phyloP scores from a whole-genome alignment of 2,888 invertebrate species.

The Odontothrips loti region DNA sequence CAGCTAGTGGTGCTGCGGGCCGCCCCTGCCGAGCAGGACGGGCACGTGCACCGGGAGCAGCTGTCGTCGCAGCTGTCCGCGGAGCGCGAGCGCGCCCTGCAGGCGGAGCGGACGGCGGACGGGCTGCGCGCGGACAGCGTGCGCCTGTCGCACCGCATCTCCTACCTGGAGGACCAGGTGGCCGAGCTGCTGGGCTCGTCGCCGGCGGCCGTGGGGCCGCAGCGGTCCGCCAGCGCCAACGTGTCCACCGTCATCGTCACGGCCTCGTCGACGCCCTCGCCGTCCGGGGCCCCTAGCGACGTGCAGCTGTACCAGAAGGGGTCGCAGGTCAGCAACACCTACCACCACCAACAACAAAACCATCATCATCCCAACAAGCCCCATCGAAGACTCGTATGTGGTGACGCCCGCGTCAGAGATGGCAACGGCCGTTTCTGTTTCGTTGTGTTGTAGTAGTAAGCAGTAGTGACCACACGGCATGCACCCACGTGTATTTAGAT shows the following conservation, averaged over 20 bases:
- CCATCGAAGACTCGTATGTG: conserved; percentile 21
- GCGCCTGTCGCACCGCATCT: conserved; percentile 78
- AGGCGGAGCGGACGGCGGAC: conserved; percentile 60
- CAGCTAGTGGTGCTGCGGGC: conserved; percentile 59
- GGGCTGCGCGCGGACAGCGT: conserved; percentile 69
- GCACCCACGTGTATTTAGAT: too few species aligned
- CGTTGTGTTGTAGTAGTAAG: background rate
- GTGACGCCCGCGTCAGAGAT: too few species aligned
- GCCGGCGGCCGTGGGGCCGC: conserved; percentile 48
- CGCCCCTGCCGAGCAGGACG: conserved; percentile 42
- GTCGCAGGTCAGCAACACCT: conserved; percentile 16
- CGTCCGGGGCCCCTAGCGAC: conserved; percentile 37
- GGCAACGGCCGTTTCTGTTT: background rate
- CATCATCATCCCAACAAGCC: background rate
- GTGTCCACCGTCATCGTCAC: conserved; percentile 38
- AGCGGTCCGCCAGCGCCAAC: conserved; percentile 44
- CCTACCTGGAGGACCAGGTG: conserved; percentile 85
- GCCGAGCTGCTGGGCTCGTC: conserved; percentile 47
- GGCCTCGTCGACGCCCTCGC: conserved; percentile 35
- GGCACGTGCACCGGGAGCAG: conserved; percentile 41
- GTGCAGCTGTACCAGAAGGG: conserved; percentile 40
- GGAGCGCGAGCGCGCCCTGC: conserved; percentile 58
- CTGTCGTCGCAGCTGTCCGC: conserved; percentile 57
- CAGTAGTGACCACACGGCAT: background rate
- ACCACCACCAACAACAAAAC: conserved; percentile 20